phyloP scores from a whole-genome alignment of 1,140 invertebrate species.

The Catajapyx aquilonaris region DNA sequence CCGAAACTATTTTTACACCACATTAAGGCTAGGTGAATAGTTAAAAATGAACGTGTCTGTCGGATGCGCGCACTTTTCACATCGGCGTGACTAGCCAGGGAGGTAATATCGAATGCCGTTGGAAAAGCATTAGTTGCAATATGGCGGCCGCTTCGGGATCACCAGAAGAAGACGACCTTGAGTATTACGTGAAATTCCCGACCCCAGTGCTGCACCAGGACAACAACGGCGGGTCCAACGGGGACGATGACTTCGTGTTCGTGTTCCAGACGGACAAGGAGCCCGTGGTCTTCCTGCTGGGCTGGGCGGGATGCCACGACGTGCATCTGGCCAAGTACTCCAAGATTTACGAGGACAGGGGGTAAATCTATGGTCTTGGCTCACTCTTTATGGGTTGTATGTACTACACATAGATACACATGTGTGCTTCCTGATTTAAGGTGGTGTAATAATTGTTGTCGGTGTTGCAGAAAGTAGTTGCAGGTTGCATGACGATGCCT shows the following conservation, averaged over 20 bases:
- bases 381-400: not conserved
- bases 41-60: no score
- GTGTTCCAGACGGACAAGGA: conserved; percentile 33
- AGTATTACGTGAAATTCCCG: conserved; percentile 41
- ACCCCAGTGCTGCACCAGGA: conserved; percentile 17
- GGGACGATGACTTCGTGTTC: conserved; percentile 28
- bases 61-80: no score
- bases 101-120: no score
- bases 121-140: conserved; percentile 16
- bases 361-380: conserved; percentile 25
- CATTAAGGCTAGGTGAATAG: no score
- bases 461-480: no score
- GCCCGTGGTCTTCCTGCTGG: conserved; percentile 48
- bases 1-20: no score
- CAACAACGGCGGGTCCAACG: conserved; percentile 15
- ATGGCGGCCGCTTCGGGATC: conserved; percentile 8
- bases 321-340: conserved; percentile 55
- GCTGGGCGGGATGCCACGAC: conserved; percentile 58
- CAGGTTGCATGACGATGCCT: no score
- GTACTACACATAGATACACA: no score
- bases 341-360: conserved; percentile 47
- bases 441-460: no score
- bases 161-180: conserved; percentile 24
- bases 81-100: no score
- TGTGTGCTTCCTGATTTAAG: no score